Evolutionary conservation across 1,140 invertebrate genomes (phyloP).

Genomic region (Heliconius eleuchia): DNA sequence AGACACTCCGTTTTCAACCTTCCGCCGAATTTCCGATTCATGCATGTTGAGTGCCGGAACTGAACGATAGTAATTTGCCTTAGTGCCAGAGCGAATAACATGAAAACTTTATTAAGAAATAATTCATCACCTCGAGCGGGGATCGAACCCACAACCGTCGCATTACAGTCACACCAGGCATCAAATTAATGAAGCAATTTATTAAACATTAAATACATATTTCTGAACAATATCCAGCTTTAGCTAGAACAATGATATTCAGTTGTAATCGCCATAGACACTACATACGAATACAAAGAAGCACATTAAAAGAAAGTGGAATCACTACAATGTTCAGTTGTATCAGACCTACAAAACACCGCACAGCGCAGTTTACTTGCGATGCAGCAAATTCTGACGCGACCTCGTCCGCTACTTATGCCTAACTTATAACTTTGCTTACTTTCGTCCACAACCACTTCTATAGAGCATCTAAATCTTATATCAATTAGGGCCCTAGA

Average conservation of each 20-base stretch:
- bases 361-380: slow-evolving; percentile 72
- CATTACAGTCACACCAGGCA: too few relatives aligned
- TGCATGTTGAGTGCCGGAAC: too few relatives aligned
- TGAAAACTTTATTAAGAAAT: too few relatives aligned
- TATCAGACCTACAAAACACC: slow-evolving; percentile 72
- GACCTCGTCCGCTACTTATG: slow-evolving; percentile 64
- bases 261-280: slow-evolving; percentile 7
- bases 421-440: neutral
- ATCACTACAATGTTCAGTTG: slow-evolving; percentile 35
- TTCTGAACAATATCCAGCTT: neutral
- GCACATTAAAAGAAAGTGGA: slow-evolving; percentile 18
- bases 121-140: too few relatives aligned
- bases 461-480: neutral
- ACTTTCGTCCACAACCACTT: neutral
- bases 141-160: too few relatives aligned
- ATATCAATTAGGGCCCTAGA: slow-evolving; percentile 9
- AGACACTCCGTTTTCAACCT: too few relatives aligned
- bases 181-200: too few relatives aligned
- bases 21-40: too few relatives aligned
- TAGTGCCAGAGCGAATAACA: too few relatives aligned
- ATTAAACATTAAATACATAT: neutral
- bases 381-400: slow-evolving; percentile 74
- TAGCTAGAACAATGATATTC: neutral
- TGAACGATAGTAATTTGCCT: too few relatives aligned
- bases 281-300: slow-evolving; percentile 7